phyloP scores from a whole-genome alignment of 2,797 vertebrate genomes.

The Cyclopterus lumpus region DNA sequence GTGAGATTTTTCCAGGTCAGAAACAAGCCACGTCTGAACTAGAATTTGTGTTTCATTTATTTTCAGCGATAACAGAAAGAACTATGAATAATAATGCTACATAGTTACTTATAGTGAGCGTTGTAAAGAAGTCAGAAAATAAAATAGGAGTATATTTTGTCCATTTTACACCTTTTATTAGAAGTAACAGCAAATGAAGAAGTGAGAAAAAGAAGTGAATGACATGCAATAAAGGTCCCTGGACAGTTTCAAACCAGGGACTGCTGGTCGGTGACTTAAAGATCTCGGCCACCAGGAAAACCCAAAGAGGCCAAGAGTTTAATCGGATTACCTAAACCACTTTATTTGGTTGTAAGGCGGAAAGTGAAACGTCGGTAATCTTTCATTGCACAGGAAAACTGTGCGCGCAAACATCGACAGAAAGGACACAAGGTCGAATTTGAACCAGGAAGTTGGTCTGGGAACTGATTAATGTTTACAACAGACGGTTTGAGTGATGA shows the following conservation, averaged over 20 bases:
- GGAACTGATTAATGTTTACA: background rate
- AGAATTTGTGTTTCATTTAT: conserved; percentile 11
- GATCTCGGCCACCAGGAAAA: background rate
- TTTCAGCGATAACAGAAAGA: conserved; percentile 8
- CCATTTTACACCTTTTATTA: background rate
- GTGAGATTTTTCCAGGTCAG: conserved; percentile 18
- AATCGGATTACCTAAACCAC: conserved; percentile 20
- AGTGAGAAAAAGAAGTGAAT: background rate
- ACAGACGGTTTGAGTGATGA: background rate
- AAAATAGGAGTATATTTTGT: background rate
- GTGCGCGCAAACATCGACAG: background rate
- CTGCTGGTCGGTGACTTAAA: conserved; percentile 4
- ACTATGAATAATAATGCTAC: no score
- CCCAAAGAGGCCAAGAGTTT: background rate
- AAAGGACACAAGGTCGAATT: background rate
- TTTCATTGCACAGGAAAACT: background rate
- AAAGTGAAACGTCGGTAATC: conserved; percentile 3
- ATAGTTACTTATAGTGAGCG: background rate
- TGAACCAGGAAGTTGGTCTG: background rate
- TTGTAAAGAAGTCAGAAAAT: background rate
- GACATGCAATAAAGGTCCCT: background rate
- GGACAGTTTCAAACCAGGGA: background rate
- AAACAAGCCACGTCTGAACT: conserved; percentile 2
- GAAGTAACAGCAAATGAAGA: background rate
- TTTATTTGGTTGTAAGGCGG: background rate